phyloP scores from a whole-genome alignment of 1,140 invertebrate species.

The Steinernema khuongi region DNA sequence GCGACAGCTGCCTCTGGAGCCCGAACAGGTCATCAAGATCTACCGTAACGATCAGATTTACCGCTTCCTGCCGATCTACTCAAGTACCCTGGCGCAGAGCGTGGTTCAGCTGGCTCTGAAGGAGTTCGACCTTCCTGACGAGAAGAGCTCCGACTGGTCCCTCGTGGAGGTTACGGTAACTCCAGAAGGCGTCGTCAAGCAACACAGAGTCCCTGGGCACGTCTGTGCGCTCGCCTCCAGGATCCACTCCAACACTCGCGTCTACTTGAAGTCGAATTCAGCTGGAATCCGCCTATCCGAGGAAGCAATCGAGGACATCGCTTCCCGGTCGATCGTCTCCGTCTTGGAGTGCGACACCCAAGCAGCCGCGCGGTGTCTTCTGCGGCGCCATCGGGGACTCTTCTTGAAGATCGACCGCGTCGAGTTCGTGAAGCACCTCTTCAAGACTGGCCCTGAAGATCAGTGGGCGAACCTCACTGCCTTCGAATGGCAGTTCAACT shows the following conservation, averaged over 20 bases:
- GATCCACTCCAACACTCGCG: conserved; percentile 72
- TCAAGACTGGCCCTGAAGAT: conserved; percentile 79
- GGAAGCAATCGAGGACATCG: conserved; percentile 66
- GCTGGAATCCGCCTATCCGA: conserved; percentile 93
- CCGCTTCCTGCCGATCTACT: conserved; percentile 91
- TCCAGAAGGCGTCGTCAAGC: conserved; percentile 72
- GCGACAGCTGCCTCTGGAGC: not conserved
- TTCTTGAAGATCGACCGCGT: not conserved
- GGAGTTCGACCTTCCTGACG: conserved; percentile 76
- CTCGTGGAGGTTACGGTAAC: conserved; percentile 77
- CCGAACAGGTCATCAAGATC: conserved; percentile 93
- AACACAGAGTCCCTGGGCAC: conserved; percentile 84
- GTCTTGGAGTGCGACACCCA: conserved; percentile 61
- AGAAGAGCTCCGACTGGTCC: conserved; percentile 66
- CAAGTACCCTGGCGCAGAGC: conserved; percentile 93
- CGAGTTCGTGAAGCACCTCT: conserved; percentile 68
- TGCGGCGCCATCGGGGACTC: not conserved
- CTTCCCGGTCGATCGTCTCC: not conserved
- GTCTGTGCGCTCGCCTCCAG: conserved; percentile 89
- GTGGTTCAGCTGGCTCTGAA: conserved; percentile 84
- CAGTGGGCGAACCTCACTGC: conserved; percentile 85
- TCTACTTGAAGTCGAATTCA: conserved; percentile 92
- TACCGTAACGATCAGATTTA: conserved; percentile 85
- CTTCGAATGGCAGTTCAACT: conserved; percentile 90
- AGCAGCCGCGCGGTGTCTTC: conserved; percentile 75